These are phyloP conservation scores for Phalloptychus januarius DNA, from an alignment of 2,797 vertebrate species.

Conservation along the genomic window DNA sequence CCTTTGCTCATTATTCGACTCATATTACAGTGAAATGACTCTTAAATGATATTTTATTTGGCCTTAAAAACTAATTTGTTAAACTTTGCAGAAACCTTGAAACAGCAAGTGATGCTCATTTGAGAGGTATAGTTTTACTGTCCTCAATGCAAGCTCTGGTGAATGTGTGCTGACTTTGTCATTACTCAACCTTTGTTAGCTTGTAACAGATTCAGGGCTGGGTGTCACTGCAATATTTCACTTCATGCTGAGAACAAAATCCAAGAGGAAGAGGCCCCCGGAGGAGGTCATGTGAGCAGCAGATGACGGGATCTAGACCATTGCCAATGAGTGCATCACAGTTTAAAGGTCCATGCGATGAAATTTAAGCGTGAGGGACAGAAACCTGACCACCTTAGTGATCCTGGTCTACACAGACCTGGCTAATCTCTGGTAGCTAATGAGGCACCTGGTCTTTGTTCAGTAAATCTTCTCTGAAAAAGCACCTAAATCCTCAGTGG, in stretches of 20 bases:
- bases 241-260: constrained; percentile 46
- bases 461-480: constrained; percentile 76
- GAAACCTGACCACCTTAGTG: constrained; percentile 77
- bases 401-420: constrained; percentile 59
- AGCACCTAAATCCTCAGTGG: constrained; percentile 65
- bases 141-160: constrained; percentile 30
- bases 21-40: constrained; percentile 3
- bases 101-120: constrained; percentile 15
- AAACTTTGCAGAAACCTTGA: constrained; percentile 6
- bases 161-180: constrained; percentile 42
- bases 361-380: constrained; percentile 78
- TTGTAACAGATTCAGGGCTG: constrained; percentile 35
- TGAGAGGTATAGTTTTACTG: constrained; percentile 44
- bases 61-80: constrained; percentile 10
- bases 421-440: constrained; percentile 71
- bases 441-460: constrained; percentile 80
- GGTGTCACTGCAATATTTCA: constrained; percentile 67
- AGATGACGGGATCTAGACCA: constrained; percentile 48
- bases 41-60: not conserved
- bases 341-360: constrained; percentile 74
- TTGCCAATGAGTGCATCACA: constrained; percentile 55
- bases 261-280: constrained; percentile 42
- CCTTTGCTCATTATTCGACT: not conserved
- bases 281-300: constrained; percentile 50
- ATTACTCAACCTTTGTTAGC: constrained; percentile 63